These are phyloP conservation scores for Brachyrhaphis roseni DNA, from an alignment of 2,797 vertebrate species.

Conservation along the genomic window DNA sequence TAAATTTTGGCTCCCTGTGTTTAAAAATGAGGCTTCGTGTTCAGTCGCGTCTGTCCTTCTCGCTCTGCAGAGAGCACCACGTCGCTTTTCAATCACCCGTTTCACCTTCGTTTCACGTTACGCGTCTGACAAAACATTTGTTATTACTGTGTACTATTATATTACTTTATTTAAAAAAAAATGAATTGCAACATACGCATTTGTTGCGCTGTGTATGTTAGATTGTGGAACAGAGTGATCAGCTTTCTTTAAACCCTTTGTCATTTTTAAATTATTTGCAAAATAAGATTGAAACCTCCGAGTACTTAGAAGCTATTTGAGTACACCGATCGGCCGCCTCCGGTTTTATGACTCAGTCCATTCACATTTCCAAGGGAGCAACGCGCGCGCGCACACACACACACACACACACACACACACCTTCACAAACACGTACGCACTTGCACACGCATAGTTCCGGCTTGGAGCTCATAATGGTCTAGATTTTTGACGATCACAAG, in stretches of 20 bases:
- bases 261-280: neutral
- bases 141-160: neutral
- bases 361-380: slow-evolving; percentile 73
- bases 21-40: neutral
- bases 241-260: neutral
- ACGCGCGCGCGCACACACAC: slow-evolving; percentile 1
- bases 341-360: slow-evolving; percentile 79
- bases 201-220: neutral
- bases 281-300: neutral
- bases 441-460: slow-evolving; percentile 60
- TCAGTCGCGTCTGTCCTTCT: slow-evolving; percentile 47
- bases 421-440: slow-evolving; percentile 10
- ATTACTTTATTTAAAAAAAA: neutral
- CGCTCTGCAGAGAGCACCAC: slow-evolving; percentile 26
- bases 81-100: neutral
- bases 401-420: slow-evolving; percentile 15
- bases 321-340: slow-evolving; percentile 66
- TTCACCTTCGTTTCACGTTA: neutral
- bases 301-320: slow-evolving; percentile 39
- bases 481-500: slow-evolving; percentile 65
- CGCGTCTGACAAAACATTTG: neutral
- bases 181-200: neutral
- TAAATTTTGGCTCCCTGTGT: neutral
- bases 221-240: slow-evolving; percentile 36
- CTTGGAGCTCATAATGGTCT: slow-evolving; percentile 65